Evolutionary conservation across 2,888 invertebrate species (phyloP), one percentile per base, ranked within the genome.

Genomic region (Myopa testacea): DNA sequence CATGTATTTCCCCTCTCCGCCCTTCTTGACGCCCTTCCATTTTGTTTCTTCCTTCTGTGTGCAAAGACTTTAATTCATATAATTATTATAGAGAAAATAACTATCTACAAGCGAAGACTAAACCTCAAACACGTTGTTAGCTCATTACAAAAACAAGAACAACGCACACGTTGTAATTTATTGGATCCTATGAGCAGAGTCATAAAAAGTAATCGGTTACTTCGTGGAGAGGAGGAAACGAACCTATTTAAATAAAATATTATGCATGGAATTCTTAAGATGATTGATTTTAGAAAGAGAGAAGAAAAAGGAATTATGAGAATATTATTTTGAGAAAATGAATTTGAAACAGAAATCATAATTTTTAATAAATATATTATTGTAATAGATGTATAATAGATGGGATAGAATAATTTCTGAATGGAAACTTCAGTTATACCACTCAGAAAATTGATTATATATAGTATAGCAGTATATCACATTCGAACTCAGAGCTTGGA

Each of bases 31-130:
- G 4, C 45, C 45, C 45, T 45, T 45, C 45, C 26, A 8, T 19
- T n/a, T 10, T 1, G 34, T 19, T 34, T 34, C 14, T 38, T 26
- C 37, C 34, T 65, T 14, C 38, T 37, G 72, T 67, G 52, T 72
- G 40, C 71, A 62, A 76, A 76, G 63, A 50, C 67, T 19, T 26
- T 62, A 73, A 63, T 60, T 60, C 67, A 8, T 72, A 65, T 72
- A 72, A 77, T 72, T 72, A 77, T 67, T 52, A 45, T 63, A 50
- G 38, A 65, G 50, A 65, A 40, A 60, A 16, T 72, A 60, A 19
- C 60, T 26, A 38, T 37, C 37, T 34, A 67, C 40, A 67, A 26
- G 12, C 67, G 40, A 37, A 34, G 19, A 26, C 55, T 55, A 16
- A 52, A 37, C 38, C 55, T 58, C 45, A 58, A 58, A 37, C 38